phyloP scores from a whole-genome alignment of 2,888 invertebrate species.

The Nasonia oneida region DNA sequence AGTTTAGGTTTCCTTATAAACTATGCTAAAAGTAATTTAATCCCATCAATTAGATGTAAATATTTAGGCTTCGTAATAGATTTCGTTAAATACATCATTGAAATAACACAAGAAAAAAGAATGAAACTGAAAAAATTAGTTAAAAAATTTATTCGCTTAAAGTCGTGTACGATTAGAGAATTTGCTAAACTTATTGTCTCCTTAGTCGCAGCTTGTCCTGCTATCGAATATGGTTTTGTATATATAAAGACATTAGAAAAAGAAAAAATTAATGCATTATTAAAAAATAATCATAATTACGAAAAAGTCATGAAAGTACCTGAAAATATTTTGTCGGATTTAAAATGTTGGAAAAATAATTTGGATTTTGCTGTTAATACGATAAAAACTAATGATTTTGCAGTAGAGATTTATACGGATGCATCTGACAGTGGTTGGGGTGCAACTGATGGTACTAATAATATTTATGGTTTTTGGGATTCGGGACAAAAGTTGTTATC shows the following conservation, averaged over 20 bases:
- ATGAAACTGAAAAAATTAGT: constrained; percentile 22
- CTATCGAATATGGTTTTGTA: constrained; percentile 54
- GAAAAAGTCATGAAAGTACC: constrained; percentile 45
- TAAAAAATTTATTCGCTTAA: constrained; percentile 4
- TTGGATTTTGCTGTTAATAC: constrained; percentile 10
- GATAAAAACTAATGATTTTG: constrained; percentile 32
- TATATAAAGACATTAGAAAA: constrained; percentile 58
- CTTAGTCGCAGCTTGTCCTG: constrained; percentile 1
- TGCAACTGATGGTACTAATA: neutral
- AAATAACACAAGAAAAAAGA: constrained; percentile 49
- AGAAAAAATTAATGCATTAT: constrained; percentile 50
- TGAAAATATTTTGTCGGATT: constrained; percentile 30
- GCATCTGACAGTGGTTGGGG: constrained; percentile 33
- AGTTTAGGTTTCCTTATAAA: constrained; percentile 61
- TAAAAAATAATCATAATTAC: constrained; percentile 43
- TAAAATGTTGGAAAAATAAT: constrained; percentile 53
- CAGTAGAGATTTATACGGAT: constrained; percentile 54
- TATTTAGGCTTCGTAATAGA: constrained; percentile 59
- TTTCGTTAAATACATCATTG: constrained; percentile 38
- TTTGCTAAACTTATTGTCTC: too few relatives aligned
- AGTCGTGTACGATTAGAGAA: neutral
- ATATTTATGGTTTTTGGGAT: constrained; percentile 53
- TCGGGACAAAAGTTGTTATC: neutral
- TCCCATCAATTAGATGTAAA: constrained; percentile 36
- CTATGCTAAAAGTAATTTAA: constrained; percentile 37